Base-by-base conservation (phyloP, 2,888 invertebrate genomes). In the Scrobipalpa atriplicella region DNA sequence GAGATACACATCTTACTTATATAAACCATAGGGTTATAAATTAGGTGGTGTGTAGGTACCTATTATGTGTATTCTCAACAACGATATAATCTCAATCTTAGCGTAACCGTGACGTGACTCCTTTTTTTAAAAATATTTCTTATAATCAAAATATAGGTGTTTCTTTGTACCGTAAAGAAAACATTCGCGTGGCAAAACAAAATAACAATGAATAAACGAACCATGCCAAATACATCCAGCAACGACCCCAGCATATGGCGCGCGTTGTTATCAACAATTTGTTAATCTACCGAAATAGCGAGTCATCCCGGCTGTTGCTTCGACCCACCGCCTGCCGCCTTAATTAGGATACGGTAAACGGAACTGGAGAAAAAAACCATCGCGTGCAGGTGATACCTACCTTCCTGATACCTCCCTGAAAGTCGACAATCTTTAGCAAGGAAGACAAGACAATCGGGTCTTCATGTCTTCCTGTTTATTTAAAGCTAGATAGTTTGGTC, bases 241-340 rank as follows among this genome's bases (percentile, higher is more conserved):
- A 85, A 84, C 85, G 81, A 82, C 75, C 74, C 72, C 67, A 73
- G 72, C 89, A 89, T 85, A 89, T 90, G 89, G 85, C 69, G 78
- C 70, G 67, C 75, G 69, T 64, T 75, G 73, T 79, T 84, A 82
- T 83, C 82, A 83, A 76, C 80, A 84, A 78, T 82, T 83, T 79
- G 83, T 85, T 87, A 88, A 89, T 89, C 78, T 76, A 85, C 85
- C 83, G 85, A 86, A 90, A 86, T 84, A 84, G 80, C 83, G 78
- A 88, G 87, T 90, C 89, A 89, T 87, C 80, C 86, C 87, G 85
- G 74, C 85, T 87, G 84, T 58, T 58, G 16, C 58, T 13, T 9
- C 10, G 29, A n/a, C 56, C 56, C 56, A 13, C 56, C 29, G 56
- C 21, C 21, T 29, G 16, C 38, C 36, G 5, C 56, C 58, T 16